Conservation (phyloP, 2,888 invertebrate genomes). For the Vesta saturnalis region DNA sequence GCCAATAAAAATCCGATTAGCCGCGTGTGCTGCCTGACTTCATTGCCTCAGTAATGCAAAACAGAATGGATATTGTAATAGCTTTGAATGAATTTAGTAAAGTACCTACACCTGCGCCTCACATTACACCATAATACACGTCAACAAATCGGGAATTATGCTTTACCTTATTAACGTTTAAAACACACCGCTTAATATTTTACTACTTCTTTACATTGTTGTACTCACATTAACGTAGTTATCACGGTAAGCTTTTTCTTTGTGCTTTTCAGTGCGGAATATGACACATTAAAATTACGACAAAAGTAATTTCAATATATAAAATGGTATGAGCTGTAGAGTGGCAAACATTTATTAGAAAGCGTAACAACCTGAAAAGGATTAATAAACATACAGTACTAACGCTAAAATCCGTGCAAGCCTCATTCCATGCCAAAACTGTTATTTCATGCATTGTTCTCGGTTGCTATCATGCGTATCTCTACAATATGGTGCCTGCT, state of each 20-base stretch:
- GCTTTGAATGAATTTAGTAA: constrained; percentile 53
- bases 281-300: not conserved
- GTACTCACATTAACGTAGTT: constrained; percentile 1
- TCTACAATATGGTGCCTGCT: constrained; percentile 43
- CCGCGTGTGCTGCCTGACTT: constrained; percentile 46
- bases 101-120: constrained; percentile 52
- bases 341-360: constrained; percentile 28
- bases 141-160: constrained; percentile 29
- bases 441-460: constrained; percentile 54
- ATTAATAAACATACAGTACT: constrained; percentile 50
- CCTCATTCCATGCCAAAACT: constrained; percentile 51
- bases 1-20: constrained; percentile 35
- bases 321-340: constrained; percentile 16
- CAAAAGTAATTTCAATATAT: constrained; percentile 28
- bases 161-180: constrained; percentile 14
- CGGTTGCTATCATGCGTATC: constrained; percentile 48
- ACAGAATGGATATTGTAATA: constrained; percentile 54
- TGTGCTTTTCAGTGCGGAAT: not conserved
- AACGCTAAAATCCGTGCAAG: constrained; percentile 49
- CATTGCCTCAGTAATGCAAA: constrained; percentile 49
- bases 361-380: constrained; percentile 40
- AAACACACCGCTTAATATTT: constrained; percentile 17
- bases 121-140: constrained; percentile 35
- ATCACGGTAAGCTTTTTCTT: not conserved
- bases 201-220: constrained; percentile 7